These are phyloP conservation scores for Eurypyga helias DNA, from an alignment of 2,113 vertebrate genomes.

Conservation along the genomic window DNA sequence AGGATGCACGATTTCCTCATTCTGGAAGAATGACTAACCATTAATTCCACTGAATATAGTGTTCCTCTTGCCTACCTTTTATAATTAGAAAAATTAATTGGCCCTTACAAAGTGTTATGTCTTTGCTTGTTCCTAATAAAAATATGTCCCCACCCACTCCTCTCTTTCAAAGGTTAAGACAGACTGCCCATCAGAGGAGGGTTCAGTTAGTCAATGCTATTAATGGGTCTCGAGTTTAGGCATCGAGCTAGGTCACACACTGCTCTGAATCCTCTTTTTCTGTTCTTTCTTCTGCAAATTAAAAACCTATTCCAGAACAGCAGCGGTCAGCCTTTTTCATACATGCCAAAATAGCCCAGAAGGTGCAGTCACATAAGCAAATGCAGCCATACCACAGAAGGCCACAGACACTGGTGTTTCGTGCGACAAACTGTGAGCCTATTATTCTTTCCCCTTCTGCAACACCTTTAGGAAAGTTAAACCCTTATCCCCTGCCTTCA, in stretches of 20 bases:
- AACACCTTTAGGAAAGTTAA: neutral
- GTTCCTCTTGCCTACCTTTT: neutral
- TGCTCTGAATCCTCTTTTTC: neutral
- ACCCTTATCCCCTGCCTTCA: neutral
- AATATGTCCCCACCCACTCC: neutral
- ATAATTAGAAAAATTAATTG: neutral
- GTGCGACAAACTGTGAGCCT: accelerated
- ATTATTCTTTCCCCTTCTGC: neutral
- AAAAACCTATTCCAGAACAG: neutral
- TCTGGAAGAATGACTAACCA: constrained; percentile 5
- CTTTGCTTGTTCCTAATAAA: neutral
- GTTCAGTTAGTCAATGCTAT: neutral
- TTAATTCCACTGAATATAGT: neutral
- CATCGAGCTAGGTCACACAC: accelerated
- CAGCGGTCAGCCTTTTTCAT: neutral
- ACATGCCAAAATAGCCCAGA: neutral
- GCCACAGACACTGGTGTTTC: neutral
- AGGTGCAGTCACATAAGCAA: neutral
- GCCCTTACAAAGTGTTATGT: neutral
- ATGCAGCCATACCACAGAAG: neutral
- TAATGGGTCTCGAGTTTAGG: neutral
- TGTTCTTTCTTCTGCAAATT: neutral
- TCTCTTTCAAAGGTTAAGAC: neutral
- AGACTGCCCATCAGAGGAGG: neutral
- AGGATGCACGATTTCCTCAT: neutral